Evolutionary conservation across 2,888 invertebrate genomes (phyloP).

Genomic region (Temnothorax rugatulus): DNA sequence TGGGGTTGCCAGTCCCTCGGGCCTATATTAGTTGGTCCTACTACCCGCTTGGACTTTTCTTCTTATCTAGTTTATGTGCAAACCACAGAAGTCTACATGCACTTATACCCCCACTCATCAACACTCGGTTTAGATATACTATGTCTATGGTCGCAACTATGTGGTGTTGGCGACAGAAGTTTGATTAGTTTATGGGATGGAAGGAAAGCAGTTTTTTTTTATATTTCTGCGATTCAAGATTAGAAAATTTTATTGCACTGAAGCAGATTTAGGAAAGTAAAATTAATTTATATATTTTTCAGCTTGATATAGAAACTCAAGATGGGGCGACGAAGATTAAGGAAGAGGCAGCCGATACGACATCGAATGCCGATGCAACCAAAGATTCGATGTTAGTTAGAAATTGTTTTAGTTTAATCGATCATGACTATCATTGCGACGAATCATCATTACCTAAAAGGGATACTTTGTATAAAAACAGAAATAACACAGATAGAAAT

Average conservation of each 20-base stretch:
- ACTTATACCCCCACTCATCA: too few relatives aligned
- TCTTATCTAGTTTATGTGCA: too few relatives aligned
- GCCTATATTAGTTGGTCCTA: too few relatives aligned
- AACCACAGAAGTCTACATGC: too few relatives aligned
- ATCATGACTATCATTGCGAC: not conserved
- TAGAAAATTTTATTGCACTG: not conserved
- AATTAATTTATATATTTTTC: slow-evolving; percentile 60
- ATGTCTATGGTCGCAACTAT: too few relatives aligned
- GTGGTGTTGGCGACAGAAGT: too few relatives aligned
- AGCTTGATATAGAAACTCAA: slow-evolving; percentile 26
- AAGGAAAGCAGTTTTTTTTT: not conserved
- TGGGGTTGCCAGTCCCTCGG: too few relatives aligned
- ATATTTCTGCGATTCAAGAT: not conserved
- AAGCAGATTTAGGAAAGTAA: not conserved
- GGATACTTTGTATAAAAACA: not conserved
- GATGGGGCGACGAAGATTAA: slow-evolving; percentile 51
- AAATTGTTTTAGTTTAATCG: slow-evolving; percentile 1
- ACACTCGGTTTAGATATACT: too few relatives aligned
- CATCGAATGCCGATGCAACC: slow-evolving; percentile 1
- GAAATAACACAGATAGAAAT: slow-evolving; percentile 25
- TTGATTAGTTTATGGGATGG: not conserved
- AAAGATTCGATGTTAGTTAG: slow-evolving; percentile 1
- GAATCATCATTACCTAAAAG: not conserved
- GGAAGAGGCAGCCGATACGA: slow-evolving; percentile 53
- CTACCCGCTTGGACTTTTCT: too few relatives aligned